These are phyloP conservation scores for Stenurella melanura DNA, from an alignment of 2,888 invertebrate species.

Conservation along the genomic window DNA sequence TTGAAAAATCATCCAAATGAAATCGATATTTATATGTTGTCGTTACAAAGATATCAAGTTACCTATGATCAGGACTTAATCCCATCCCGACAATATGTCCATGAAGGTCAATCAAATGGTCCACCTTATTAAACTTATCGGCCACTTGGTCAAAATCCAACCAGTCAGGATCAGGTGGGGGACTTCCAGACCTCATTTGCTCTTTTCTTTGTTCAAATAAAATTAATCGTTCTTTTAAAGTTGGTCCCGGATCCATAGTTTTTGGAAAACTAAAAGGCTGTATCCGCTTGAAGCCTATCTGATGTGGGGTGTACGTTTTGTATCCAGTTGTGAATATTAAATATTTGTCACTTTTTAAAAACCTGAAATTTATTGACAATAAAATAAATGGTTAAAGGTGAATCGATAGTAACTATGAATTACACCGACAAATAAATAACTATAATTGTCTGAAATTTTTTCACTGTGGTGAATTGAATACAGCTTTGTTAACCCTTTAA, in stretches of 20 bases:
- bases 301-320: constrained; percentile 89
- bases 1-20: not conserved
- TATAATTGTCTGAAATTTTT: no score
- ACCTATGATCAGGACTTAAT: constrained; percentile 87
- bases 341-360: constrained; percentile 75
- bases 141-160: constrained; percentile 81
- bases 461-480: no score
- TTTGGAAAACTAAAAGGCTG: constrained; percentile 82
- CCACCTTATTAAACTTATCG: constrained; percentile 83
- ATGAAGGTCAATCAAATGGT: constrained; percentile 87
- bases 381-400: not conserved
- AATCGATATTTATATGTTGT: not conserved
- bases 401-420: no score
- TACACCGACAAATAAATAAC: no score
- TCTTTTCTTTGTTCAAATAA: constrained; percentile 76
- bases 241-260: constrained; percentile 80
- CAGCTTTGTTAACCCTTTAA: no score
- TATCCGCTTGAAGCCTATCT: constrained; percentile 85
- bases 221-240: constrained; percentile 80
- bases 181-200: constrained; percentile 71
- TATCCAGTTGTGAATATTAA: constrained; percentile 90
- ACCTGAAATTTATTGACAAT: constrained; percentile 44
- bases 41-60: constrained; percentile 37
- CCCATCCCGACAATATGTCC: constrained; percentile 93
- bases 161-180: constrained; percentile 80